Conservation (phyloP, 2,797 vertebrate species). For the Hirundo rustica region DNA sequence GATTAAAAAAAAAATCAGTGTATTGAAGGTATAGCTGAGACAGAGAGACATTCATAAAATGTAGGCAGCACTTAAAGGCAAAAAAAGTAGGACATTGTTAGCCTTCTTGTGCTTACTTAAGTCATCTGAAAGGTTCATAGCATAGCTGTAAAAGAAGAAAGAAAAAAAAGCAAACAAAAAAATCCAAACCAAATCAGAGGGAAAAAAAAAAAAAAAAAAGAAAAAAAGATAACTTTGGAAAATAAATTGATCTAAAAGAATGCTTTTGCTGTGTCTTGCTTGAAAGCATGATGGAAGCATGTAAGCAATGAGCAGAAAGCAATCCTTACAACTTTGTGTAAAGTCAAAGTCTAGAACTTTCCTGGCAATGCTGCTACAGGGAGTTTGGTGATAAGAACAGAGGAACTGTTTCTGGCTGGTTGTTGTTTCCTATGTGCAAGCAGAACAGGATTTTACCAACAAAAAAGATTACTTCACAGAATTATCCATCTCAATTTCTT, state of each 20-base stretch:
- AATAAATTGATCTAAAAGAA: neutral
- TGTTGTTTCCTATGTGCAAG: neutral
- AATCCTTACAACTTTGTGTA: neutral
- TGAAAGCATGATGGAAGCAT: neutral
- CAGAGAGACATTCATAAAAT: neutral
- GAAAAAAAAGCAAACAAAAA: neutral
- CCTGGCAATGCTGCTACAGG: neutral
- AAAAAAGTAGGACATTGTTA: neutral
- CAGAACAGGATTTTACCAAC: neutral
- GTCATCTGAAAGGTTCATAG: neutral
- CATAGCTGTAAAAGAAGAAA: neutral
- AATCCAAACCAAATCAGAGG: neutral
- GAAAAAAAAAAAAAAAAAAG: no score
- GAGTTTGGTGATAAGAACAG: neutral
- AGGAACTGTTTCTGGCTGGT: neutral
- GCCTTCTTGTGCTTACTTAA: neutral
- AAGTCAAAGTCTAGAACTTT: neutral
- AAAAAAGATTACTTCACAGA: neutral
- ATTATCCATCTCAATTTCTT: neutral
- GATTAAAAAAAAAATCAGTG: neutral
- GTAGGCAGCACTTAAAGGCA: neutral
- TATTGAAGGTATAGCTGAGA: neutral
- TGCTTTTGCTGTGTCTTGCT: neutral
- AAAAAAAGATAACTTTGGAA: neutral
- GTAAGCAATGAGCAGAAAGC: neutral